Evolutionary conservation across 2,888 invertebrate genomes (phyloP), one percentile per base, ranked within the genome.

Genomic region (Nasonovia ribisnigri): DNA sequence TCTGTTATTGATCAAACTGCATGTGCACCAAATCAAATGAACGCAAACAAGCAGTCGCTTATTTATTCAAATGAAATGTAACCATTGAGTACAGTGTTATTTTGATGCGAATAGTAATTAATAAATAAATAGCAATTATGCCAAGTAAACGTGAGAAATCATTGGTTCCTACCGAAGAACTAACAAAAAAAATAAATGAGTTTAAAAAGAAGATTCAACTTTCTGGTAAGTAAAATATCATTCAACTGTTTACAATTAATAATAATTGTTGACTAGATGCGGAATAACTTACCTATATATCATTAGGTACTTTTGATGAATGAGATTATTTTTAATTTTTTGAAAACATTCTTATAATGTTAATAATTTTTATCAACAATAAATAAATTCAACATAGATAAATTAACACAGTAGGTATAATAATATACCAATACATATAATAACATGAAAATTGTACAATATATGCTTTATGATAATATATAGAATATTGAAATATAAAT

Each of bases 181-280:
- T 94, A 4, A 98, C 98, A 95, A 97, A 97, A 95, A 97, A 97
- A 96, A 98, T 98, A 95, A 97, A 97, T 95, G 98, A 98, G 96
- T 97, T 98, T 91, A 98, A 98, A 96, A 98, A 98, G 96, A 98
- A 98, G 96, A 98, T 98, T 95, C 97, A 98, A 95, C 96, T 98
- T 94, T 97, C 98, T 36, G 93, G 93, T 93, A 60, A 90, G 84
- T 60, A 87, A 36, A 87, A 87, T 87, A 87, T 13, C 20, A 48
- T 87, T 51, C 24, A 20, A 51, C 20, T 36, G 16, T 29, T n/a
- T 24, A 20, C 3, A 26, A n/a, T 51, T 51, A 51, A 51, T 51
- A 77, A 36, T 77, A 20, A 36, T 88, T 36, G 24, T 88, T 51
- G 16, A 6, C 4, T 1, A 87, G 16, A n/a, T 36, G 48, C 8